Conservation (phyloP, 2,113 vertebrate genomes). For the Balaenoptera acutorostrata region DNA sequence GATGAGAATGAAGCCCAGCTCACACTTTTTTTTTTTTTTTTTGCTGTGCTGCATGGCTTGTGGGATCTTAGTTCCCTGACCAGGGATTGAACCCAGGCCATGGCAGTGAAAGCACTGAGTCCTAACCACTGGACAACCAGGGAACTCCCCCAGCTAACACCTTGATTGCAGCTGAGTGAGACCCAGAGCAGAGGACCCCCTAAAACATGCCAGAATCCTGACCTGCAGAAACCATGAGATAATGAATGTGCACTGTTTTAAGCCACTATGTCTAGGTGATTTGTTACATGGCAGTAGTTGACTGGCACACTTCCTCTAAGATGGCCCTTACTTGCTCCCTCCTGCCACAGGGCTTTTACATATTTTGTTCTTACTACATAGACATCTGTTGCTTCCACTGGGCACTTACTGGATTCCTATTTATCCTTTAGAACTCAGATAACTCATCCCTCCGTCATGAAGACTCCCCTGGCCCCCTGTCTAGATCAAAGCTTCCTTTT, state of each 20-base stretch:
- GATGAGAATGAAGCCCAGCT: background rate
- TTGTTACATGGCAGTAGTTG: background rate
- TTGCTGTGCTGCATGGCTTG: background rate
- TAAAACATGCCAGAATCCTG: background rate
- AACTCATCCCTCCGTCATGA: background rate
- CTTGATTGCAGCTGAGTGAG: background rate
- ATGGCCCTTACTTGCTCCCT: background rate
- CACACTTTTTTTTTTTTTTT: background rate
- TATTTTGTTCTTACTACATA: background rate
- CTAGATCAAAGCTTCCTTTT: background rate
- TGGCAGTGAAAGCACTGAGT: background rate
- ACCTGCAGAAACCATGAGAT: background rate
- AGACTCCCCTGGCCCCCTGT: background rate
- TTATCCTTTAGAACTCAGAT: background rate
- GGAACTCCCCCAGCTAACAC: background rate
- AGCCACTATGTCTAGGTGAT: accelerated
- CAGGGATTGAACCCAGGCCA: background rate
- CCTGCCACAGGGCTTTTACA: background rate
- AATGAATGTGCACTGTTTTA: accelerated
- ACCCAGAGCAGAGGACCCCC: background rate
- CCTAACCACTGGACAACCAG: background rate
- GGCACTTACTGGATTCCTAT: background rate
- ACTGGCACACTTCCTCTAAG: background rate
- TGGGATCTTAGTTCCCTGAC: background rate
- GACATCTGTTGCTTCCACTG: background rate